Evolutionary conservation across 1,140 invertebrate species (phyloP).

Genomic region (Agrypnia vestita): DNA sequence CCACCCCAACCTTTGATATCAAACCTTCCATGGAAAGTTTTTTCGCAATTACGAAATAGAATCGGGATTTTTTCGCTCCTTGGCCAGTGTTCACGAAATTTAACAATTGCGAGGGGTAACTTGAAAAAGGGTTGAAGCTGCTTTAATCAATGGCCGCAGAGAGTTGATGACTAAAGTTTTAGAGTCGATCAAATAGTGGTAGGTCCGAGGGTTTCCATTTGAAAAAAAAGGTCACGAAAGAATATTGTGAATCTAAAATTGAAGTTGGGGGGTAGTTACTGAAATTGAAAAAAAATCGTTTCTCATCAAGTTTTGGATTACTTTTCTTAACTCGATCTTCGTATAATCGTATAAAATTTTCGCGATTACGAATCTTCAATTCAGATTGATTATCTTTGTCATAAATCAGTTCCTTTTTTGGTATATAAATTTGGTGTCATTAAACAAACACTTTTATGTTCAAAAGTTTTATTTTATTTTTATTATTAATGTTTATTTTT

Average conservation of each 20-base stretch:
- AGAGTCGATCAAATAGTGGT: conserved; percentile 21
- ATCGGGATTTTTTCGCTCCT: background rate
- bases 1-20: background rate
- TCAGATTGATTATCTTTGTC: too few relatives aligned
- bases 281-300: too few relatives aligned
- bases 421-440: too few relatives aligned
- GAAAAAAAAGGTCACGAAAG: conserved; percentile 2
- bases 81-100: background rate
- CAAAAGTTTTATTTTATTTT: too few relatives aligned
- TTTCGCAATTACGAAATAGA: background rate
- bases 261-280: background rate
- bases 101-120: conserved; percentile 8
- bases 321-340: too few relatives aligned
- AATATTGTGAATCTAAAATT: conserved; percentile 7
- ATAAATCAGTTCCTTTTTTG: too few relatives aligned
- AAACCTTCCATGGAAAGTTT: background rate
- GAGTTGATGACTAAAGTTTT: conserved; percentile 28
- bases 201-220: background rate
- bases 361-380: too few relatives aligned
- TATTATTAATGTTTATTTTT: too few relatives aligned
- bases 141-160: conserved; percentile 17
- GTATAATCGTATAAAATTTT: too few relatives aligned
- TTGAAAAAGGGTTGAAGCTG: conserved; percentile 17
- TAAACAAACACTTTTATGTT: too few relatives aligned
- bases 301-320: too few relatives aligned